Conservation (phyloP, 2,113 vertebrate genomes). For the Phycodurus eques region DNA sequence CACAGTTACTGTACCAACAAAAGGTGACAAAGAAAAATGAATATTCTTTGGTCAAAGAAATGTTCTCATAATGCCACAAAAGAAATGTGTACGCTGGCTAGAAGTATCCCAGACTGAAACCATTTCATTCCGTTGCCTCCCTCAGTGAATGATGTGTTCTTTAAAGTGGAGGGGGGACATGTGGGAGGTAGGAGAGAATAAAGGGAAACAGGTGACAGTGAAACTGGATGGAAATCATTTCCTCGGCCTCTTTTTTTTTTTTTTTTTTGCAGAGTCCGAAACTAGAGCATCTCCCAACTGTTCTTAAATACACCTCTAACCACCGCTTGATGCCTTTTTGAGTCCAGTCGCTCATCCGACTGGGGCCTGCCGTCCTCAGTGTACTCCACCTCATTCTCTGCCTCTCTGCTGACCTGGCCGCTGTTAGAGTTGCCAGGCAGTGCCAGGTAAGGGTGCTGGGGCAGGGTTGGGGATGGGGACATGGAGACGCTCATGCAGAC, state of each 20-base stretch:
- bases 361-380: conserved; percentile 18
- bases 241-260: conserved; percentile 31
- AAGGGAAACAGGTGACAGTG: conserved; percentile 58
- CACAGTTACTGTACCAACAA: conserved; percentile 43
- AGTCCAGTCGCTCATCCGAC: conserved; percentile 36
- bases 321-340: conserved; percentile 49
- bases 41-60: conserved; percentile 72
- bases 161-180: conserved; percentile 18
- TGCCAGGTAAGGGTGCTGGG: conserved; percentile 76
- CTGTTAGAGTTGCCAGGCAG: conserved; percentile 57
- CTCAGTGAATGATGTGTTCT: conserved; percentile 26
- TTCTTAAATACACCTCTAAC: conserved; percentile 61
- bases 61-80: conserved; percentile 67
- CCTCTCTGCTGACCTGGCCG: conserved; percentile 43
- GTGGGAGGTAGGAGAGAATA: conserved; percentile 54
- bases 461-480: conserved; percentile 58
- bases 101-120: conserved; percentile 37
- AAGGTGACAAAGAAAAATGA: conserved; percentile 43
- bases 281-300: background rate
- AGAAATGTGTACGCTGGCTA: conserved; percentile 37
- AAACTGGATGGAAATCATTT: conserved; percentile 49
- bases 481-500: conserved; percentile 14
- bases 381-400: conserved; percentile 45
- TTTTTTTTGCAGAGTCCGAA: background rate
- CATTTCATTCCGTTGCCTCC: conserved; percentile 46